Evolutionary conservation across 2,797 vertebrate species (phyloP).

Genomic region (Xenentodon cancila): DNA sequence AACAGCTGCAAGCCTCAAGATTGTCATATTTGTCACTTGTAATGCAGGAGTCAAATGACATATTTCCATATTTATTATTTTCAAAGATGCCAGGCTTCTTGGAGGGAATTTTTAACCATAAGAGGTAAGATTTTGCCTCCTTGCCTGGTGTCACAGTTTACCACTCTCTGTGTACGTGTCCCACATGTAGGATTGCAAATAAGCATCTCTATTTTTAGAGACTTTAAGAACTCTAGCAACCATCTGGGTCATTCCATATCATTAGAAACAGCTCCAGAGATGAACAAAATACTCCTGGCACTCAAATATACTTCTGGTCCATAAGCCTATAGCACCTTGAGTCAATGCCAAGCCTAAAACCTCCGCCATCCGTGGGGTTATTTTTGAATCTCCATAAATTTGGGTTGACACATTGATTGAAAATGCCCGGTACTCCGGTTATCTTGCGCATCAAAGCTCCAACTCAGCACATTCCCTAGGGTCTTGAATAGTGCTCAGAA

Average conservation of each 20-base stretch:
- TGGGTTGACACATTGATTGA: constrained; percentile 64
- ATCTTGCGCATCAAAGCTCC: constrained; percentile 57
- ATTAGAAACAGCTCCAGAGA: constrained; percentile 66
- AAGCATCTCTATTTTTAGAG: constrained; percentile 64
- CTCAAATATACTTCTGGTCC: constrained; percentile 54
- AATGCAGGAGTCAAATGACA: constrained; percentile 28
- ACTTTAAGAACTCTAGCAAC: constrained; percentile 58
- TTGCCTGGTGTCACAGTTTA: constrained; percentile 59
- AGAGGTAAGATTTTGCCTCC: constrained; percentile 49
- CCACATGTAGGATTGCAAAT: constrained; percentile 64
- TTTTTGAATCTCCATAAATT: constrained; percentile 63
- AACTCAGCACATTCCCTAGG: constrained; percentile 66
- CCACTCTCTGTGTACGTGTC: constrained; percentile 45
- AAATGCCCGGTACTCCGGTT: constrained; percentile 58
- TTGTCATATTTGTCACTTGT: constrained; percentile 8
- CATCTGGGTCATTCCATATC: constrained; percentile 65
- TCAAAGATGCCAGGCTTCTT: constrained; percentile 47
- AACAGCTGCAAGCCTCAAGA: constrained; percentile 3
- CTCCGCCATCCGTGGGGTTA: constrained; percentile 56
- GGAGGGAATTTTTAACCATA: constrained; percentile 49
- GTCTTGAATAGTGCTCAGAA: constrained; percentile 47
- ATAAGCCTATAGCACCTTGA: constrained; percentile 53
- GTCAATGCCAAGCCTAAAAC: constrained; percentile 62
- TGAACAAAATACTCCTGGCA: constrained; percentile 62
- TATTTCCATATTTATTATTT: constrained; percentile 54